Percentiles rank a stretch among this genome's conserved stretches.
Conservation (phyloP, 2,113 vertebrate species). For the Pedionomus torquatus region DNA sequence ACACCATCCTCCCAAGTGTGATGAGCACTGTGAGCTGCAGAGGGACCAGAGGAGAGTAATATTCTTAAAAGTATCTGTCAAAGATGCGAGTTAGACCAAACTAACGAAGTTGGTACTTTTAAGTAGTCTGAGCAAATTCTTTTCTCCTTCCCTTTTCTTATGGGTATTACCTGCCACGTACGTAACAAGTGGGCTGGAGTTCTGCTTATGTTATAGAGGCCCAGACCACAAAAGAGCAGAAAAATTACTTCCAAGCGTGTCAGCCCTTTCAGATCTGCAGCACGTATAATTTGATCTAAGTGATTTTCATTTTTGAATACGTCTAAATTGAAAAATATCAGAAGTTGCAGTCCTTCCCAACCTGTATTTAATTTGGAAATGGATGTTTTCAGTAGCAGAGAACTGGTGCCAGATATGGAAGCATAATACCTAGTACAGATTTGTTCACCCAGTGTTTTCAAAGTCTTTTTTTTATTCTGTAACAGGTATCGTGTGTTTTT, state of each 20-base stretch:
- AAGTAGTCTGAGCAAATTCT: not conserved
- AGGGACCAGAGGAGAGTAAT: not conserved
- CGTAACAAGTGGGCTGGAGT: not conserved
- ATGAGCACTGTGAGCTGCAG: not conserved
- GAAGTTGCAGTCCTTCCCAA: not conserved
- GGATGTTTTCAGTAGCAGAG: not conserved
- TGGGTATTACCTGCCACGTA: not conserved
- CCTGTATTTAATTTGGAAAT: not conserved
- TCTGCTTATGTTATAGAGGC: not conserved
- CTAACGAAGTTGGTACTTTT: not conserved
- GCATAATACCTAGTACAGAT: not conserved
- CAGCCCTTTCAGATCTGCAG: not conserved
- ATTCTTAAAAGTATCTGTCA: not conserved
- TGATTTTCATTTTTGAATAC: not conserved
- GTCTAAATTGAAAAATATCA: not conserved
- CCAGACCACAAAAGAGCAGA: not conserved
- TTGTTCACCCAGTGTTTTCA: not conserved
- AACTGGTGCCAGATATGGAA: not conserved
- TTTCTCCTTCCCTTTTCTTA: not conserved
- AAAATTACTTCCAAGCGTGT: not conserved
- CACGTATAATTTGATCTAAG: not conserved
- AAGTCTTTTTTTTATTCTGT: not conserved
- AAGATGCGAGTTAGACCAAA: not conserved
- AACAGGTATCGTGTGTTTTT: not conserved
- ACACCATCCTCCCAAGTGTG: not conserved